Conservation (phyloP, 2,888 invertebrate species). For the Platypus cylindrus region DNA sequence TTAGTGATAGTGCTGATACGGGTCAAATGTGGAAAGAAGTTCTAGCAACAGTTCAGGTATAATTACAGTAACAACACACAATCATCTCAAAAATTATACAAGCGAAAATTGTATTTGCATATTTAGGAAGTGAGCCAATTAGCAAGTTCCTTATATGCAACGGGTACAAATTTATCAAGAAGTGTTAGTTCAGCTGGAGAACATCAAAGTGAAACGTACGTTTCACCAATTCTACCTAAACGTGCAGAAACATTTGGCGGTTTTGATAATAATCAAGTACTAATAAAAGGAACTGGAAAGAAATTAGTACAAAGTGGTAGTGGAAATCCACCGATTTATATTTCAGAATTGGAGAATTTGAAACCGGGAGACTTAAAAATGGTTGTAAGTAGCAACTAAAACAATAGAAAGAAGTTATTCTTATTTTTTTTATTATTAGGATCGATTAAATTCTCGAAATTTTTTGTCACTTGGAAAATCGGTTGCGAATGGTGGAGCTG, state of each 20-base stretch:
- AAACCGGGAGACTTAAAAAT: slow-evolving; percentile 34
- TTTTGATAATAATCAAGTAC: slow-evolving; percentile 53
- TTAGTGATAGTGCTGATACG: slow-evolving; percentile 65
- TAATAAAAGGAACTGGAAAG: slow-evolving; percentile 21
- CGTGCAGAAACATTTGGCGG: slow-evolving; percentile 95
- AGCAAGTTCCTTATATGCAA: slow-evolving; percentile 59
- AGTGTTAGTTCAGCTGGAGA: slow-evolving; percentile 92
- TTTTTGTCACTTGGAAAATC: slow-evolving; percentile 38
- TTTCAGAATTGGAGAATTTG: slow-evolving; percentile 33
- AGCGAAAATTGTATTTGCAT: too few species aligned
- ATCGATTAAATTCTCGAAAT: slow-evolving; percentile 40
- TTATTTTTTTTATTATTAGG: slow-evolving; percentile 24
- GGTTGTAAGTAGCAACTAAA: slow-evolving; percentile 32
- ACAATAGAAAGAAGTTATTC: too few species aligned
- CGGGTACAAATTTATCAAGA: slow-evolving; percentile 69
- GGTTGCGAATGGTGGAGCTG: slow-evolving; percentile 31
- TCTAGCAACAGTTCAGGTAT: slow-evolving; percentile 57
- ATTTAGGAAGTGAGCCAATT: slow-evolving; percentile 59
- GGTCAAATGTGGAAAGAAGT: slow-evolving; percentile 75
- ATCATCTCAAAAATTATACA: too few species aligned
- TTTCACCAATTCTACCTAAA: slow-evolving; percentile 77
- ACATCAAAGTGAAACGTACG: slow-evolving; percentile 73
- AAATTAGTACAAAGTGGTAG: slow-evolving; percentile 27
- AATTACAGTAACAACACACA: too few species aligned
- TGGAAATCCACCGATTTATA: slow-evolving; percentile 28